These are phyloP conservation scores for Catalaphyllia jardinei DNA, from an alignment of 64 coral and sea anemone species.

Conservation along the genomic window DNA sequence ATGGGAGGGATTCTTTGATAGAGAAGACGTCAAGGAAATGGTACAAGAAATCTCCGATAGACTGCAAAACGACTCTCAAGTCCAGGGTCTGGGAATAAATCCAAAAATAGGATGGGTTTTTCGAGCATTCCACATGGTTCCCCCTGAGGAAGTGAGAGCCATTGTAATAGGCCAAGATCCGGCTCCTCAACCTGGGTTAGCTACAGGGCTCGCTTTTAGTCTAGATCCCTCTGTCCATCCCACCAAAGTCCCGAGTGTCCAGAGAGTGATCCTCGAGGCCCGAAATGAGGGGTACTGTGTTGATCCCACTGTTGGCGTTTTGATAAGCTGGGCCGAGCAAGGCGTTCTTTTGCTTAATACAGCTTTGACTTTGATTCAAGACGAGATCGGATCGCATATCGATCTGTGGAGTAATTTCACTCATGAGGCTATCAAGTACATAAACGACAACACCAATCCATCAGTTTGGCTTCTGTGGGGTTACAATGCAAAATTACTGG, in stretches of 20 bases:
- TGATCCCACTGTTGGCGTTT: not conserved
- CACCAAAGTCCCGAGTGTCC: slow-evolving; percentile 17
- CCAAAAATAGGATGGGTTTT: slow-evolving; percentile 34
- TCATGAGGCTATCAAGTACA: not conserved
- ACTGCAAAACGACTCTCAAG: not conserved
- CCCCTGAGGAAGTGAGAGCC: slow-evolving; percentile 21
- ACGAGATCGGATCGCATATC: slow-evolving; percentile 28
- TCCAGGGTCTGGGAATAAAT: not conserved
- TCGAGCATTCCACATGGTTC: slow-evolving; percentile 31
- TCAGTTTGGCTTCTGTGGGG: slow-evolving; percentile 40
- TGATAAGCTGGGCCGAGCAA: slow-evolving; percentile 23
- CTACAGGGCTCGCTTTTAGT: slow-evolving; percentile 45
- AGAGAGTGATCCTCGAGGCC: slow-evolving; percentile 40
- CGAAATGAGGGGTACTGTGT: slow-evolving; percentile 31
- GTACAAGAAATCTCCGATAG: slow-evolving; percentile 30
- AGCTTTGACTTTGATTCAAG: slow-evolving; percentile 27
- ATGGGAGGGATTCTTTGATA: slow-evolving; percentile 30
- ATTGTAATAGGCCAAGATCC: slow-evolving; percentile 33
- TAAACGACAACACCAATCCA: slow-evolving; percentile 8
- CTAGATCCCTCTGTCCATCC: slow-evolving; percentile 8
- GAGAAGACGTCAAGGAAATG: not conserved
- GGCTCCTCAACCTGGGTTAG: slow-evolving; percentile 37
- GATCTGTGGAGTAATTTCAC: slow-evolving; percentile 22
- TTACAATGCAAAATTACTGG: not conserved
- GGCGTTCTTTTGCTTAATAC: slow-evolving; percentile 30